Evolutionary conservation across 1,140 invertebrate genomes (phyloP).

Genomic region (Rhyzopertha dominica): DNA sequence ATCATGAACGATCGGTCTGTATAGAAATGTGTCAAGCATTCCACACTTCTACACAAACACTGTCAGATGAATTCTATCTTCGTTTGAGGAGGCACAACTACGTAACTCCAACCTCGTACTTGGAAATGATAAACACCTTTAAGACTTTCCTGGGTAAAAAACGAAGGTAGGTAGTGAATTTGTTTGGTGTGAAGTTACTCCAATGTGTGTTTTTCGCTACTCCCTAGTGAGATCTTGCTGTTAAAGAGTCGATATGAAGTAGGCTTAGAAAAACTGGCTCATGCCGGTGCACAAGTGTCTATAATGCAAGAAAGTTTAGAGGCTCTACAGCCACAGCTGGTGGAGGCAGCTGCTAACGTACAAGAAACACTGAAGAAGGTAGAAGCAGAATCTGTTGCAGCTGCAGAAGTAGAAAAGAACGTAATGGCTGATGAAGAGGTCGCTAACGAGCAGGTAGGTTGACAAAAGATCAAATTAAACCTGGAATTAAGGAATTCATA

Average conservation of each 20-base stretch:
- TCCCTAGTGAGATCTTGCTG: slow-evolving; percentile 54
- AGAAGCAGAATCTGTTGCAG: slow-evolving; percentile 78
- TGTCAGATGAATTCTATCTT: slow-evolving; percentile 69
- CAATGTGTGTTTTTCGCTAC: slow-evolving; percentile 15
- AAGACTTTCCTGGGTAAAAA: slow-evolving; percentile 77
- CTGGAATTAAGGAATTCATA: slow-evolving; percentile 30
- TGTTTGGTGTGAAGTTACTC: not conserved
- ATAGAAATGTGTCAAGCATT: slow-evolving; percentile 89
- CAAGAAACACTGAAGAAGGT: slow-evolving; percentile 72
- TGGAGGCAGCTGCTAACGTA: slow-evolving; percentile 78
- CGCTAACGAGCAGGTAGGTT: slow-evolving; percentile 41
- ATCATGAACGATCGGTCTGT: slow-evolving; percentile 62
- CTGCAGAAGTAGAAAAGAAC: slow-evolving; percentile 68
- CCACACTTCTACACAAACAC: slow-evolving; percentile 74
- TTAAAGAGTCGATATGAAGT: slow-evolving; percentile 74
- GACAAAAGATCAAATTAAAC: too few relatives aligned
- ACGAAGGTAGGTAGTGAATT: slow-evolving; percentile 53
- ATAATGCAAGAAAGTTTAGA: slow-evolving; percentile 82
- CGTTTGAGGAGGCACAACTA: slow-evolving; percentile 76
- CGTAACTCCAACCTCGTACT: slow-evolving; percentile 90
- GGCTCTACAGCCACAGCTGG: slow-evolving; percentile 81
- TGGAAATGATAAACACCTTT: slow-evolving; percentile 89
- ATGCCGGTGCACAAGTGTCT: slow-evolving; percentile 75
- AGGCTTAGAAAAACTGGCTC: slow-evolving; percentile 81
- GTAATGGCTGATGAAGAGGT: slow-evolving; percentile 63